Percentiles rank a stretch among this genome's conserved stretches.
phyloP scores from a whole-genome alignment of 2,888 invertebrate species.

The Cyrtodaria siliqua region DNA sequence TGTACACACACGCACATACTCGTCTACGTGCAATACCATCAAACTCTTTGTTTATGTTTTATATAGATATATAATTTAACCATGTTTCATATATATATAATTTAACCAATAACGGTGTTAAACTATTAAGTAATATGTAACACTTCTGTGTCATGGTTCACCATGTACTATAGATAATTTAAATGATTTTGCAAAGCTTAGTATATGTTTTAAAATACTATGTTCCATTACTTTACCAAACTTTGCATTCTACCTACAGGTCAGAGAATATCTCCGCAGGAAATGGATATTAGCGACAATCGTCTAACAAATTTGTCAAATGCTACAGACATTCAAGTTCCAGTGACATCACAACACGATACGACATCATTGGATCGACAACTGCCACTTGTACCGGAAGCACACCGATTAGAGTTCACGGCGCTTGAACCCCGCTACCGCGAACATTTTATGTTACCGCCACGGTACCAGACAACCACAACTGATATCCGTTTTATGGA shows the following conservation, averaged over 20 bases:
- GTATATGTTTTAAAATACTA: too few relatives aligned
- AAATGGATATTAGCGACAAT: constrained; percentile 53
- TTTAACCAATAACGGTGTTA: too few relatives aligned
- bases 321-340: constrained; percentile 51
- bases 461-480: constrained; percentile 59
- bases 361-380: constrained; percentile 60
- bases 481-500: constrained; percentile 63
- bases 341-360: constrained; percentile 60
- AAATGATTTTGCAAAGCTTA: too few relatives aligned
- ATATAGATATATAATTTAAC: too few relatives aligned
- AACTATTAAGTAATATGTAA: too few relatives aligned
- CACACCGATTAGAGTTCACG: constrained; percentile 68
- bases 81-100: too few relatives aligned
- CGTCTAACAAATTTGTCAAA: constrained; percentile 50
- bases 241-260: constrained; percentile 31
- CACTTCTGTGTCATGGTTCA: too few relatives aligned
- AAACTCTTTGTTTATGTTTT: too few relatives aligned
- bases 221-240: too few relatives aligned
- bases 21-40: too few relatives aligned
- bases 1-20: too few relatives aligned
- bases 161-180: too few relatives aligned
- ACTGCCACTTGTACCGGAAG: constrained; percentile 70
- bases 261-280: constrained; percentile 64
- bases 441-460: constrained; percentile 69
- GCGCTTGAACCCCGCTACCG: constrained; percentile 68